Conservation (phyloP, 2,113 vertebrate species). For the Periophthalmodon schlosseri region DNA sequence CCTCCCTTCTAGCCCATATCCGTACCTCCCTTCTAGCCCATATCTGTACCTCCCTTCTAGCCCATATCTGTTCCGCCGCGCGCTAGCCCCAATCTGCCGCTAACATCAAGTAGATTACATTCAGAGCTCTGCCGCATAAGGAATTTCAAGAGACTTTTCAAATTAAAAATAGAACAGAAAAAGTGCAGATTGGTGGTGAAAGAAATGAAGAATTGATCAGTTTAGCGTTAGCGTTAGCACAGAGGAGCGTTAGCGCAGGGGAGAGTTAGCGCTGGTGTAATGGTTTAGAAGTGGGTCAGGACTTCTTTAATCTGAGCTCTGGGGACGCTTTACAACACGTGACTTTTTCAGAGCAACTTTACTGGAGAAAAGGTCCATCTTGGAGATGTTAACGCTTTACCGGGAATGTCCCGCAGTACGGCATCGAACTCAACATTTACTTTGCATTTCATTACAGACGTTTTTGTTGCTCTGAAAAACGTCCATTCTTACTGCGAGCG, state of each 20-base stretch:
- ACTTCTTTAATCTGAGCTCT: not conserved
- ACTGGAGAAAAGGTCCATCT: too few relatives aligned
- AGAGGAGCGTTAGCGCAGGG: conserved; percentile 10
- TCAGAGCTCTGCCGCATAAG: conserved; percentile 38
- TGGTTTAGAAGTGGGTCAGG: conserved; percentile 20
- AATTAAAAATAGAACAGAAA: conserved; percentile 29
- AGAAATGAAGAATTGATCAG: conserved; percentile 30
- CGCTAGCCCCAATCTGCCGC: conserved; percentile 16
- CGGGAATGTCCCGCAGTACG: too few relatives aligned
- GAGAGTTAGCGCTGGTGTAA: conserved; percentile 7
- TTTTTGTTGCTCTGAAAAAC: too few relatives aligned
- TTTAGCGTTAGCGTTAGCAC: conserved; percentile 16
- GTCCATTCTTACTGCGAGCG: too few relatives aligned
- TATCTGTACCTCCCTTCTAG: too few relatives aligned
- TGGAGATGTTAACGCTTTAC: too few relatives aligned
- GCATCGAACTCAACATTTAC: too few relatives aligned
- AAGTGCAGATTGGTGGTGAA: conserved; percentile 1
- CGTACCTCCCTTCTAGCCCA: too few relatives aligned
- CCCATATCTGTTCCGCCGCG: not conserved
- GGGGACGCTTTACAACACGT: conserved; percentile 3
- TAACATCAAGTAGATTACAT: conserved; percentile 59
- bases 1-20: too few relatives aligned
- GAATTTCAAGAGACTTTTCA: conserved; percentile 15
- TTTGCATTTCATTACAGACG: too few relatives aligned
- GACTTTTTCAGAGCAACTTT: not conserved